Percentiles rank a stretch among this genome's conserved stretches.
Evolutionary conservation across 2,113 vertebrate species (phyloP).

Genomic region (Paradoxurus hermaphroditus): DNA sequence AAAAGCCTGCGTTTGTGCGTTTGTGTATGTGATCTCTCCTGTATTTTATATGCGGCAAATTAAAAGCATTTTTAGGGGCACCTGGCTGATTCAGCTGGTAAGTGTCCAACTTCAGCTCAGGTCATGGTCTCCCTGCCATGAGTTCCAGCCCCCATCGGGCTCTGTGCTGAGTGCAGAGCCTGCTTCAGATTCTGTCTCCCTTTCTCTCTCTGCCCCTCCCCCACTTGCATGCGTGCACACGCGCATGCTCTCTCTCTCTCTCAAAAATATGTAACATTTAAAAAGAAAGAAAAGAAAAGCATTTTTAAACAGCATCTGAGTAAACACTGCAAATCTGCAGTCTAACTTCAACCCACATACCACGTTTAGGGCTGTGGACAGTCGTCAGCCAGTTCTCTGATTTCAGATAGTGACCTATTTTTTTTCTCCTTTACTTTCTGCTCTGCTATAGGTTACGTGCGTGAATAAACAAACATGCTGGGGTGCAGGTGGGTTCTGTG

Average conservation of each 20-base stretch:
- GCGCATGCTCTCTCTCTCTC: too few relatives aligned
- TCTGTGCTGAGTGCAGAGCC: background rate
- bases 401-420: background rate
- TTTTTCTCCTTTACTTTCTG: background rate
- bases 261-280: too few relatives aligned
- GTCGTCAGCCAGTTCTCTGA: background rate
- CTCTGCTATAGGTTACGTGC: background rate
- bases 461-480: background rate
- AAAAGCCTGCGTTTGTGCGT: background rate
- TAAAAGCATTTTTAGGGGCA: background rate
- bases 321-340: background rate
- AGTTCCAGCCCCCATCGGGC: background rate
- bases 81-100: background rate
- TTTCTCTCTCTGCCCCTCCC: too few relatives aligned
- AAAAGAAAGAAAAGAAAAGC: too few relatives aligned
- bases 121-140: background rate
- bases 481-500: background rate
- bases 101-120: background rate
- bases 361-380: background rate
- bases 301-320: background rate
- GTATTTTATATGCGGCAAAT: background rate
- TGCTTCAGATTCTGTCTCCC: too few relatives aligned
- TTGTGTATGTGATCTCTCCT: background rate
- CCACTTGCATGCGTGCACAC: too few relatives aligned
- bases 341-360: background rate